These are phyloP conservation scores for Macroramphosus scolopax DNA, from an alignment of 2,797 vertebrate species.

Conservation along the genomic window DNA sequence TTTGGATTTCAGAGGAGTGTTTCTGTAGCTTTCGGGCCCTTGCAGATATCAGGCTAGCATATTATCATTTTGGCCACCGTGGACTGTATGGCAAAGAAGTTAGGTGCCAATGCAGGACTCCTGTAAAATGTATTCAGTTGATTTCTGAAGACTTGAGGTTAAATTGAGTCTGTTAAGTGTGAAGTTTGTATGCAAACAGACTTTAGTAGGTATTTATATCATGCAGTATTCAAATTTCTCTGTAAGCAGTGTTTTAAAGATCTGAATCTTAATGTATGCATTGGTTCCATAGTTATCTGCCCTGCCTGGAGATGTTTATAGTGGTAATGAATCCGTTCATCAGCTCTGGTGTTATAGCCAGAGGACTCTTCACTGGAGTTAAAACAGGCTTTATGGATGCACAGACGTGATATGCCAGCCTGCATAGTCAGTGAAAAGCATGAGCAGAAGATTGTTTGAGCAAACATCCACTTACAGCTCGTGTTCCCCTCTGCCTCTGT, in stretches of 20 bases:
- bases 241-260: slow-evolving; percentile 23
- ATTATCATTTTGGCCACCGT: too few relatives aligned
- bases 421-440: slow-evolving; percentile 39
- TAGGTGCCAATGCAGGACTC: too few relatives aligned
- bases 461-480: slow-evolving; percentile 61
- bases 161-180: neutral
- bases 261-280: slow-evolving; percentile 34
- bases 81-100: too few relatives aligned
- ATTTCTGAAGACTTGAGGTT: neutral
- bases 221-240: neutral
- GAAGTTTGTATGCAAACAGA: too few relatives aligned
- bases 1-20: too few relatives aligned
- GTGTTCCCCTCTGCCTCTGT: slow-evolving; percentile 47
- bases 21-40: too few relatives aligned
- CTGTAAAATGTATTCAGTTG: too few relatives aligned
- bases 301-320: slow-evolving; percentile 48
- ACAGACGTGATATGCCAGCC: slow-evolving; percentile 43
- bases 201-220: neutral
- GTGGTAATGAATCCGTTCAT: slow-evolving; percentile 51
- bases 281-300: slow-evolving; percentile 19
- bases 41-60: too few relatives aligned
- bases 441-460: slow-evolving; percentile 54
- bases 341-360: slow-evolving; percentile 27
- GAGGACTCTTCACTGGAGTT: slow-evolving; percentile 35
- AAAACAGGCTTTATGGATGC: slow-evolving; percentile 27